These are phyloP conservation scores for Brienomyrus longianalis DNA, from an alignment of 2,113 vertebrate genomes.

Conservation along the genomic window DNA sequence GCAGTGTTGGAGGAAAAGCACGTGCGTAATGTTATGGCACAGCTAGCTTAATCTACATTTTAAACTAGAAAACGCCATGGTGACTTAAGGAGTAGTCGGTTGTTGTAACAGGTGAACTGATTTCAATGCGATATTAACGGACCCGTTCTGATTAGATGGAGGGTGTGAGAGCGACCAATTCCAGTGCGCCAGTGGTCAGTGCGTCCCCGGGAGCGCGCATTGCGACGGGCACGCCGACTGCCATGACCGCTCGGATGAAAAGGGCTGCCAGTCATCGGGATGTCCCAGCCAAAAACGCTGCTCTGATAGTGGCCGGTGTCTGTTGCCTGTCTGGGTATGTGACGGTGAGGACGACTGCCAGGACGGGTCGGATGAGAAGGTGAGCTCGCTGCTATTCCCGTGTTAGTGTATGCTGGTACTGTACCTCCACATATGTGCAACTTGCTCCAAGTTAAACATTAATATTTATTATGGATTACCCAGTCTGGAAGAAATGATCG, in stretches of 20 bases:
- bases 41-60: background rate
- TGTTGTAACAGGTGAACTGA: background rate
- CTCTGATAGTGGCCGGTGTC: conserved; percentile 64
- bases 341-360: conserved; percentile 72
- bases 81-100: background rate
- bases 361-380: conserved; percentile 81
- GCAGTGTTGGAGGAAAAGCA: background rate
- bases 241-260: conserved; percentile 74
- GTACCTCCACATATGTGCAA: background rate
- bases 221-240: conserved; percentile 79
- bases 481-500: background rate
- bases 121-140: background rate
- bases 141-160: conserved; percentile 37
- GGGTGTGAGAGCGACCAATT: conserved; percentile 60
- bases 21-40: background rate
- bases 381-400: conserved; percentile 30
- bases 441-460: background rate
- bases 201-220: conserved; percentile 58
- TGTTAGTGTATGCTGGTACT: background rate
- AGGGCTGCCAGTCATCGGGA: conserved; percentile 48
- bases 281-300: conserved; percentile 68
- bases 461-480: background rate
- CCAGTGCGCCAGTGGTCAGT: conserved; percentile 69
- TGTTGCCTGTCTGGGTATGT: conserved; percentile 73
- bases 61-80: background rate